Base-by-base conservation (phyloP, 1,140 invertebrate genomes). In the Ceratitis capitata region DNA sequence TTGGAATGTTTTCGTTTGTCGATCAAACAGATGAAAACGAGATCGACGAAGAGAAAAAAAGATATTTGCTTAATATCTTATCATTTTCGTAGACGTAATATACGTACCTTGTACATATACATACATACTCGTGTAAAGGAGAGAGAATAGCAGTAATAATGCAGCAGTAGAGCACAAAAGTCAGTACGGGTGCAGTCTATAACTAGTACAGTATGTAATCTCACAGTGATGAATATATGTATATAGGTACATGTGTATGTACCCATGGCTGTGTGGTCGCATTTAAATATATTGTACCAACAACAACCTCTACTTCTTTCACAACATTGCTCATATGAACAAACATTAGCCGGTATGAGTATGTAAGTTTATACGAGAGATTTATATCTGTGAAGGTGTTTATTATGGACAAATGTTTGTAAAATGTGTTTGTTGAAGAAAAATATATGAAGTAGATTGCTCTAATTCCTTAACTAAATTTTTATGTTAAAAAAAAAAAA, bases 401-500 rank as follows among this genome's bases (percentile, higher is more conserved):
- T 74, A n/a, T 74, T 74, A 14, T 74, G n/a, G 7, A 9, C 39
- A 4, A 42, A 74, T 74, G 19, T 42, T 42, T 74, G 39, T 39
- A 74, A 74, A 74, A 39, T 42, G 16, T 74, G 64, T 74, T 39
- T 42, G 32, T 14, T 45, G n/a, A 42, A 74, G 9, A n/a, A n/a
- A n/a, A n/a, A n/a, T n/a, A n/a, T n/a, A 74, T 42, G 69, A n/a
- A 78, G 69, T 78, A 78, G n/a, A 78, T 78, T n/a, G 39, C 69
- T 45, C 69, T 45, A 78, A 26, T 78, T 78, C 39, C 39, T 45
- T 78, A 78, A 78, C 69, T 47, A 78, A 78, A 78, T 78, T 78
- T 45, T 9, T 10, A 78, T 78, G 69, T 78, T 39, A 19, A n/a
- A 74, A 6, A 3, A 47, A 42, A 78, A 78, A 78, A 78, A 78